These are phyloP conservation scores for Malurus splendens DNA, from an alignment of 2,797 vertebrate species.

Conservation along the genomic window DNA sequence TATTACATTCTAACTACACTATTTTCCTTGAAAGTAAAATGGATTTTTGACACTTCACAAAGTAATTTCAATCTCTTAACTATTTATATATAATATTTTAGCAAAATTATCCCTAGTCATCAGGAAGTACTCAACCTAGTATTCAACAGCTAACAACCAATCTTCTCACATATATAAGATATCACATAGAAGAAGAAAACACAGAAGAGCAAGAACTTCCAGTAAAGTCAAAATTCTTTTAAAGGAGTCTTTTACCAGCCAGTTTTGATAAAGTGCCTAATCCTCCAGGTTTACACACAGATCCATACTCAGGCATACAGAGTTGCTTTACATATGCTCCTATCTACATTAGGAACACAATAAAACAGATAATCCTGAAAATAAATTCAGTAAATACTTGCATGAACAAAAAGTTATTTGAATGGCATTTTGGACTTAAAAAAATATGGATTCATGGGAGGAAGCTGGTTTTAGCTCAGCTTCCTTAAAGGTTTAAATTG, in stretches of 20 bases:
- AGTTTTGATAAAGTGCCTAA: neutral
- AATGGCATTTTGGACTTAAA: neutral
- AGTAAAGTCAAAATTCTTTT: neutral
- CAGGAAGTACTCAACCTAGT: neutral
- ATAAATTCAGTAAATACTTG: neutral
- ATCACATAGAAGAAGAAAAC: neutral
- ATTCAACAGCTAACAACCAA: neutral
- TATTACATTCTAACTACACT: neutral
- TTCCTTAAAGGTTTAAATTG: neutral
- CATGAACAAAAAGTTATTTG: neutral
- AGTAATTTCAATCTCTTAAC: neutral
- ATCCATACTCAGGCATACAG: rapidly evolving
- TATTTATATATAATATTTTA: neutral
- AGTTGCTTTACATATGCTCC: neutral
- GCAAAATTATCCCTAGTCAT: neutral
- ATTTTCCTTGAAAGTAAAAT: neutral
- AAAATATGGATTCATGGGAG: neutral
- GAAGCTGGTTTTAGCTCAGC: neutral
- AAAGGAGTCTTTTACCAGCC: neutral
- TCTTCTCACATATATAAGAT: neutral
- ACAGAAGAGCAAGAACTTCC: neutral
- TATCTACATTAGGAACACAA: neutral
- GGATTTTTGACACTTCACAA: neutral
- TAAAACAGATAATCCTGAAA: neutral
- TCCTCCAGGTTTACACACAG: neutral